Base-by-base conservation (phyloP, 2,888 invertebrate species). In the Glyphotaelius pellucidus region DNA sequence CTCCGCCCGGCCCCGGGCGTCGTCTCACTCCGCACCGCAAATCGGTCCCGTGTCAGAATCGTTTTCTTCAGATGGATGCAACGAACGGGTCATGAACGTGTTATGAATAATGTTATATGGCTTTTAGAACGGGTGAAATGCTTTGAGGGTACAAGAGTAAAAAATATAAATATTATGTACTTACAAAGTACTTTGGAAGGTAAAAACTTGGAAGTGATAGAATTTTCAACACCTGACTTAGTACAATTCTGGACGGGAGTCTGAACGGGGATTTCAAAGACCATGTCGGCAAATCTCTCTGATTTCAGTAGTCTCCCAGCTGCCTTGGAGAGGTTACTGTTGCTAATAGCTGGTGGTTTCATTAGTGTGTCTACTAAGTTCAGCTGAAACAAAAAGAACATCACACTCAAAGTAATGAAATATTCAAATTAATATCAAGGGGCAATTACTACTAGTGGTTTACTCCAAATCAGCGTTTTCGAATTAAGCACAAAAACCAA, bases 361-460 rank as follows among this genome's bases (percentile, higher is more conserved):
- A 97, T 97, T n/a, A 97, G 94, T 83, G 97, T 96, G 94, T 96
- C 96, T 85, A 97, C 96, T 92, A 97, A 95, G 94, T 97, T 96
- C 93, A 96, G 94, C 97, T 97, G 94, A 91, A 94, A 95, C 94
- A 93, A 92, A 90, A 92, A 67, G 52, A 67, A 67, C 1, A 67
- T 25, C 52, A 19, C 52, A 67, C 3, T 67, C 25, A 67, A 67
- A 67, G 52, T 67, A 25, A 19, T 67, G 52, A 67, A 67, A 67
- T 52, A 52, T 52, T 52, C 15, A 52, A 52, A 52, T 3, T 67
- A 14, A 47, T 47, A 47, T 11, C 11, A 11, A 9, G 0, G 9
- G 11, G 35, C 35, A 35, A 35, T 35, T 38, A 38, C 38, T 38
- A 38, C 38, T 38, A 38, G 4, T 35, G 5, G 35, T 42, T 42